Conservation (phyloP, 2,113 vertebrate genomes). For the Leptobrachium leishanense region DNA sequence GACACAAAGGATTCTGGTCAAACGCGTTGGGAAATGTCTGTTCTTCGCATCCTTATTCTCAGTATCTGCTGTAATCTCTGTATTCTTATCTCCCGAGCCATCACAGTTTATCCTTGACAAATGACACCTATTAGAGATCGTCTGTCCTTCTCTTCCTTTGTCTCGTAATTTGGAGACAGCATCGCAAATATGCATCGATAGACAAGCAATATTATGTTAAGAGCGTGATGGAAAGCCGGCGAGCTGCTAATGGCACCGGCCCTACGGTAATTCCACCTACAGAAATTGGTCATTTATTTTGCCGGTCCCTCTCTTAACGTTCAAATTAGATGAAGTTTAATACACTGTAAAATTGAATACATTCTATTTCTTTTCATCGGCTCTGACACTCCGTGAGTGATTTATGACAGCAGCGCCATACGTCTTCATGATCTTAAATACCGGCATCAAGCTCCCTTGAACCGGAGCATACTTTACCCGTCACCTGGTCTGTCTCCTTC, state of each 20-base stretch:
- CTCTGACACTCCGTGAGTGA: conserved; percentile 66
- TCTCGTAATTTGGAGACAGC: conserved; percentile 74
- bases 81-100: conserved; percentile 74
- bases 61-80: conserved; percentile 70
- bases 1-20: background rate
- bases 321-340: conserved; percentile 83
- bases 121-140: conserved; percentile 71
- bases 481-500: background rate
- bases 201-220: conserved; percentile 83
- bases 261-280: conserved; percentile 81
- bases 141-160: conserved; percentile 67
- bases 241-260: conserved; percentile 74
- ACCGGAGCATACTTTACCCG: background rate
- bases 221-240: conserved; percentile 78
- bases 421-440: conserved; percentile 14
- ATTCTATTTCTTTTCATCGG: conserved; percentile 77
- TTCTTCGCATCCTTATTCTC: background rate
- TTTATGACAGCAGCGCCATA: conserved; percentile 64
- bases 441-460: conserved; percentile 5
- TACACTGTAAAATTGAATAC: conserved; percentile 81
- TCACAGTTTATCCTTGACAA: conserved; percentile 74
- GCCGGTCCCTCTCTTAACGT: conserved; percentile 73
- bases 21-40: background rate
- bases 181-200: conserved; percentile 77
- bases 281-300: conserved; percentile 86